These are phyloP conservation scores for Periophthalmodon schlosseri DNA, from an alignment of 2,113 vertebrate genomes.

Conservation along the genomic window DNA sequence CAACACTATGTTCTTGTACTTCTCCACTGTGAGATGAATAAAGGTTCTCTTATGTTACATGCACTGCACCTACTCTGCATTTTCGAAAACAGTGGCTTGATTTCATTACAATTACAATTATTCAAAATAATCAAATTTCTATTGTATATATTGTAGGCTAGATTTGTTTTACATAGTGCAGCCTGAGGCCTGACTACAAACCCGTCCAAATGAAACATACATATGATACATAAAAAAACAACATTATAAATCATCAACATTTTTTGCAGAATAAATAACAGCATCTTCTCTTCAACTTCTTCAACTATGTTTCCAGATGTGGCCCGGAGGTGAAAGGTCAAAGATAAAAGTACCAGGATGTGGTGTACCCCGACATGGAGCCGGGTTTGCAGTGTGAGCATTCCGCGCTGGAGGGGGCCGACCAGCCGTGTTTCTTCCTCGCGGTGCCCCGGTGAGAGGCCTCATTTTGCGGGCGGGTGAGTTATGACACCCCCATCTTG, in stretches of 20 bases:
- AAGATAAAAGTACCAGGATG: conserved; percentile 96
- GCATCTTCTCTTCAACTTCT: conserved; percentile 80
- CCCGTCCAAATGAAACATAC: neutral
- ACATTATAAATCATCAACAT: neutral
- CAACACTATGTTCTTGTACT: no score
- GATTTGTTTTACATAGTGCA: neutral
- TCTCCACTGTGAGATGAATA: no score
- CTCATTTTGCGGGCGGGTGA: conserved; percentile 80
- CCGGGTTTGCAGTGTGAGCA: conserved; percentile 77
- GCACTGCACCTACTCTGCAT: neutral
- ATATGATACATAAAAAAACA: neutral
- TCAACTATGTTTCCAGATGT: conserved; percentile 98
- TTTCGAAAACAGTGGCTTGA: neutral
- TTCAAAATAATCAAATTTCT: no score
- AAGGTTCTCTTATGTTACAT: neutral
- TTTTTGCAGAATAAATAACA: conserved; percentile 55
- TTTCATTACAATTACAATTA: no score
- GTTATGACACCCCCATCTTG: conserved; percentile 81
- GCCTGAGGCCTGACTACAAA: no score
- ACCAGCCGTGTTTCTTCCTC: conserved; percentile 81
- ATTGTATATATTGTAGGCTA: neutral
- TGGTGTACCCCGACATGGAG: conserved; percentile 79
- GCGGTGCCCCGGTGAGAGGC: conserved; percentile 80
- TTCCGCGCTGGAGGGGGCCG: conserved; percentile 84
- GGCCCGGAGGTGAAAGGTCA: conserved; percentile 83